Percentiles rank a stretch among this genome's conserved stretches.
Conservation (phyloP, 2,888 invertebrate species). For the Peribatodes rhomboidaria region DNA sequence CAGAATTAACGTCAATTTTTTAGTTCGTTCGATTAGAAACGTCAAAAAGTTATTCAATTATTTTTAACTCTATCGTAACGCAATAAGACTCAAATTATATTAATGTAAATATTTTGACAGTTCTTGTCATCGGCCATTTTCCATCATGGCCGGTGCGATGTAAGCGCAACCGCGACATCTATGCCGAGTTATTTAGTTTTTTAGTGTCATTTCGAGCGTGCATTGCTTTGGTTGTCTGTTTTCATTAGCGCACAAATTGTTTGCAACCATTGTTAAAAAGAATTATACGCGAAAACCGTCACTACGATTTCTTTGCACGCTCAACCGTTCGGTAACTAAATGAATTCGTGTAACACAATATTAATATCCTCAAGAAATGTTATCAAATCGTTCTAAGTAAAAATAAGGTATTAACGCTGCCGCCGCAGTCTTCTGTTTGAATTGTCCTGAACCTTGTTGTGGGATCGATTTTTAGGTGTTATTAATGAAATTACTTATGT, state of each 20-base stretch:
- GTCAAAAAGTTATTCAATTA: background rate
- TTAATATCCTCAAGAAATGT: slow-evolving; percentile 46
- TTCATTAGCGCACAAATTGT: slow-evolving; percentile 60
- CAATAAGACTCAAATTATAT: background rate
- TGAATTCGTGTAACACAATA: slow-evolving; percentile 52
- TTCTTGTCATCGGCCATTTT: slow-evolving; percentile 74
- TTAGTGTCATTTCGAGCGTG: slow-evolving; percentile 81
- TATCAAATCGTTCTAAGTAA: slow-evolving; percentile 67
- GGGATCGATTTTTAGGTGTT: slow-evolving; percentile 85
- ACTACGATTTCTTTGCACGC: slow-evolving; percentile 54
- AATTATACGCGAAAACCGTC: slow-evolving; percentile 73
- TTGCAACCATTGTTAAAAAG: slow-evolving; percentile 78
- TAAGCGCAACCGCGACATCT: slow-evolving; percentile 74
- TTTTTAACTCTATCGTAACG: background rate
- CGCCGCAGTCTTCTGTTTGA: slow-evolving; percentile 79
- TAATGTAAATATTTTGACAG: slow-evolving; percentile 62
- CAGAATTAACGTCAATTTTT: too few species aligned
- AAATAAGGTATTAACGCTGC: slow-evolving; percentile 81
- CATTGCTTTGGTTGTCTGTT: slow-evolving; percentile 64
- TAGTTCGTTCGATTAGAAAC: background rate
- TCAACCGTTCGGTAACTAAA: slow-evolving; percentile 51
- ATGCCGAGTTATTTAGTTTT: slow-evolving; percentile 72
- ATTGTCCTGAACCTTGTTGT: slow-evolving; percentile 82
- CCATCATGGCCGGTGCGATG: slow-evolving; percentile 70
- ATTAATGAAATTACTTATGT: slow-evolving; percentile 85